A percentile compares a stretch with the other conserved stretches of the same genome.
These are phyloP conservation scores for Myotis vivesi DNA, from an alignment of 2,797 vertebrate species.

Conservation along the genomic window DNA sequence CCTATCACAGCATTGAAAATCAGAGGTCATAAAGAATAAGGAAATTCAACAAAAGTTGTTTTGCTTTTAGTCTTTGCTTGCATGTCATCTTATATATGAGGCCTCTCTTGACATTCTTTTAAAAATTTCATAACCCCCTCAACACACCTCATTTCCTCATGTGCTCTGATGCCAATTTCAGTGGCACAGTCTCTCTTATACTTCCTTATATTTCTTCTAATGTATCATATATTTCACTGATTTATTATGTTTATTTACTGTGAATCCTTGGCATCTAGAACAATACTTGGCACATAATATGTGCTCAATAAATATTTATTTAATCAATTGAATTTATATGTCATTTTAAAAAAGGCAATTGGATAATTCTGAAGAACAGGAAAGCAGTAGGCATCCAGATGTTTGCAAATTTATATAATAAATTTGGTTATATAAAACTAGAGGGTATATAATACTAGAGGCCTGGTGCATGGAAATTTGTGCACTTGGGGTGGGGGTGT, in stretches of 20 bases:
- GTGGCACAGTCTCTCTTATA: not conserved
- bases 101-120: not conserved
- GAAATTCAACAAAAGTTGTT: not conserved
- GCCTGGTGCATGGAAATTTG: too few relatives aligned
- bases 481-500: too few relatives aligned
- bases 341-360: not conserved
- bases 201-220: not conserved
- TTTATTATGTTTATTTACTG: not conserved
- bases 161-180: not conserved
- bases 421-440: too few relatives aligned
- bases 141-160: not conserved
- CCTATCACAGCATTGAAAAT: not conserved
- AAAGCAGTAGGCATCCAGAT: not conserved
- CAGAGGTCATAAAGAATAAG: not conserved
- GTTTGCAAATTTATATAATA: too few relatives aligned
- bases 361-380: not conserved
- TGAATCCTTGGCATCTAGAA: not conserved
- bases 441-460: too few relatives aligned
- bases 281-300: not conserved
- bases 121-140: rapidly evolving
- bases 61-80: not conserved
- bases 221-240: not conserved
- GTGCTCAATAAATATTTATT: not conserved
- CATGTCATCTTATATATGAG: not conserved
- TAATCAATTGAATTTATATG: not conserved